Conservation (phyloP, 2,888 invertebrate genomes). For the Acleris emargana region DNA sequence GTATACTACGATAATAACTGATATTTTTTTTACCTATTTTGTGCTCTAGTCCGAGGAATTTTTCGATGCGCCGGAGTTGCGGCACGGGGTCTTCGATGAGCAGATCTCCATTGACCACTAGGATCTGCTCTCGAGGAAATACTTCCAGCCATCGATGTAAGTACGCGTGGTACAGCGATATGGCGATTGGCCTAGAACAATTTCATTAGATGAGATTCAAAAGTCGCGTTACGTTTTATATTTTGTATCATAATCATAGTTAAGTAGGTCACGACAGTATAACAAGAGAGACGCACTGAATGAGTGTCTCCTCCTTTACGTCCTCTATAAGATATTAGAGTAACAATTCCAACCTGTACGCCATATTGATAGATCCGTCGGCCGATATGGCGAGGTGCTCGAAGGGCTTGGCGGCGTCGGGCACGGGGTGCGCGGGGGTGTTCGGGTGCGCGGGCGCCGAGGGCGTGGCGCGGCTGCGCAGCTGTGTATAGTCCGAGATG, state of each 20-base stretch:
- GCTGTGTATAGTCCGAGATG: constrained; percentile 98
- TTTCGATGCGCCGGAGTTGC: constrained; percentile 93
- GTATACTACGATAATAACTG: background rate
- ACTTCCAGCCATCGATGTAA: constrained; percentile 96
- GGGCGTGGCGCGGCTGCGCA: constrained; percentile 92
- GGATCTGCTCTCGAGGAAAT: constrained; percentile 95
- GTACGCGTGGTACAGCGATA: constrained; percentile 96
- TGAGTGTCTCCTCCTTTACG: too few relatives aligned
- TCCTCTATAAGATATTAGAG: background rate
- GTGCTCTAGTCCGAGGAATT: constrained; percentile 90
- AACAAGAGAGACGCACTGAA: background rate
- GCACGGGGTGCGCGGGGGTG: constrained; percentile 60
- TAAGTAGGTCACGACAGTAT: too few relatives aligned
- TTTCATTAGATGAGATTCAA: background rate
- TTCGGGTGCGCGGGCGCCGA: constrained; percentile 84
- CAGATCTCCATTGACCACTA: constrained; percentile 97
- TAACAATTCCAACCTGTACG: constrained; percentile 82
- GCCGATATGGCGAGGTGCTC: constrained; percentile 91
- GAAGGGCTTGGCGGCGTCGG: constrained; percentile 85
- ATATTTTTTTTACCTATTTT: constrained; percentile 70
- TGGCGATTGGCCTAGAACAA: constrained; percentile 87
- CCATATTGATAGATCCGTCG: constrained; percentile 92
- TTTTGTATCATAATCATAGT: too few relatives aligned
- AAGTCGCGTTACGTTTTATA: background rate
- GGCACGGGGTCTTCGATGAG: constrained; percentile 95